Conservation (phyloP, 1,140 invertebrate genomes). For the Temnothorax curvispinosus region DNA sequence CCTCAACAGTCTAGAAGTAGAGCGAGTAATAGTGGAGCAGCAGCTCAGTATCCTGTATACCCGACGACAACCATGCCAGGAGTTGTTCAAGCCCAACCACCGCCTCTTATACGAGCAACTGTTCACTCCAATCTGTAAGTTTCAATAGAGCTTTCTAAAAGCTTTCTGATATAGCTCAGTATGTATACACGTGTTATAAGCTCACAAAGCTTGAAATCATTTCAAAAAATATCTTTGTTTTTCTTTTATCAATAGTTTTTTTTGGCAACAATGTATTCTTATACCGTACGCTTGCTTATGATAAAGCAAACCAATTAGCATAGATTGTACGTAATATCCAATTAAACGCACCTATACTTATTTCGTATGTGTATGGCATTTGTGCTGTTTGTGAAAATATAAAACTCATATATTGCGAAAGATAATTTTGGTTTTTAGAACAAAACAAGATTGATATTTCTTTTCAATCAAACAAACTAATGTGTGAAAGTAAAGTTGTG, state of each 20-base stretch:
- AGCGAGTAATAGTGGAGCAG: slow-evolving; percentile 80
- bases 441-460: not conserved
- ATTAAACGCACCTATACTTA: slow-evolving; percentile 27
- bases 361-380: not conserved
- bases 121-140: slow-evolving; percentile 84
- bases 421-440: slow-evolving; percentile 9
- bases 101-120: slow-evolving; percentile 86
- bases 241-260: slow-evolving; percentile 40
- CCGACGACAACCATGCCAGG: slow-evolving; percentile 84
- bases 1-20: slow-evolving; percentile 80
- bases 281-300: slow-evolving; percentile 61
- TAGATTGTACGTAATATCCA: slow-evolving; percentile 42
- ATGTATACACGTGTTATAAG: slow-evolving; percentile 37
- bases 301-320: slow-evolving; percentile 55
- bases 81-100: slow-evolving; percentile 86
- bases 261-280: slow-evolving; percentile 53
- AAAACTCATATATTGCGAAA: not conserved
- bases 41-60: slow-evolving; percentile 84
- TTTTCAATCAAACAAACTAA: not conserved
- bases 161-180: slow-evolving; percentile 11
- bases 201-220: slow-evolving; percentile 57
- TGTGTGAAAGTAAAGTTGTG: slow-evolving; percentile 24
- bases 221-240: slow-evolving; percentile 35
- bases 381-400: not conserved
- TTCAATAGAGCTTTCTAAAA: slow-evolving; percentile 4